Base-by-base conservation (phyloP, 2,797 vertebrate genomes). In the Pachyuromys duprasi region DNA sequence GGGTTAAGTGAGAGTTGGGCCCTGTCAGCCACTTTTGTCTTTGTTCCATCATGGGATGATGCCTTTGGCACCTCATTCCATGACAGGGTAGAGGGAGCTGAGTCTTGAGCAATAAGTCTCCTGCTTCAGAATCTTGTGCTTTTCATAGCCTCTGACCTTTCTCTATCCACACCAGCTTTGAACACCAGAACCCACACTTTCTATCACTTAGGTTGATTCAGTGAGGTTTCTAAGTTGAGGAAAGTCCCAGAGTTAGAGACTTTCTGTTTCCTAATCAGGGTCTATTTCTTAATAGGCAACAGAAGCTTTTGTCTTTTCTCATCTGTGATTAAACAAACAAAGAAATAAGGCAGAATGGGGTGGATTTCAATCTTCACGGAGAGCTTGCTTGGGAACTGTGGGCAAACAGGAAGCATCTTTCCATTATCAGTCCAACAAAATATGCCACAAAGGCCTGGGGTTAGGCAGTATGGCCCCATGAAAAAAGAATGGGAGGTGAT, bases 111-210 rank as follows among this genome's bases (percentile, higher is more conserved):
- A 53, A 69, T 20, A 42, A 86, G 39, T 55, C 15, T n/a, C 45
- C 3, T 18, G 63, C 80, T 74, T 87, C 45, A 81, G 42, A 65
- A 45, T 53, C 28, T 63, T 49, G 0, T 2, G 17, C 72, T 67
- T 84, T n/a, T 75, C 18, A 39, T 0, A 18, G 2, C 69, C 74
- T 65, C 63, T 87, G 45, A 9, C 39, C 24, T 82, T 89, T 67
- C 60, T 36, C 13, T 15, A 8, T 5, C 28, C 13, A 70, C 2
- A 53, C 2, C 24, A 13, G 6, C 17, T 17, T 3, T 0, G 0
- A n/a, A 17, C 45, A 83, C 55, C 12, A 49, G 31, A 55, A 63
- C 2, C 26, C 55, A 60, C 36, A 69, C 36, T 49, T 75, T 24
- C 45, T 45, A 39, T n/a, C 22, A 7, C 53, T 89, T 20, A 28